Base-by-base conservation (phyloP, 2,888 invertebrate genomes). In the Xylota segnis region DNA sequence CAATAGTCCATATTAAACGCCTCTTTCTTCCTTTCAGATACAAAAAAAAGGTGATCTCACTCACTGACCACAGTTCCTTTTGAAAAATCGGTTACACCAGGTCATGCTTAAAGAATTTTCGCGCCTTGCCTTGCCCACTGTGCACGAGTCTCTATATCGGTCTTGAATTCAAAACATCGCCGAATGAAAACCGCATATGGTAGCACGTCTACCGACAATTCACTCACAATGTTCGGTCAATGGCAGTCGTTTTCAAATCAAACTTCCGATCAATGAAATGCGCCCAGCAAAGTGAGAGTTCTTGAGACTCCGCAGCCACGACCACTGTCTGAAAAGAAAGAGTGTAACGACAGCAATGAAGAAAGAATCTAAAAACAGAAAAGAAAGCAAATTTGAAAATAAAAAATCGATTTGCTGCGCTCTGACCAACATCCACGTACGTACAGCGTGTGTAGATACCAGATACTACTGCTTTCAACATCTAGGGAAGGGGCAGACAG, bases 161-260 rank as follows among this genome's bases (percentile, higher is more conserved):
- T 63, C 56, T 70, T 50, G 7, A 74, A 79, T 45, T 37, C 50
- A 68, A 77, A 65, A 71, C 52, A 83, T 74, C 59, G 71, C 52
- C 23, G 32, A 40, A 45, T 10, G 27, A 70, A 61, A 61, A 14
- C 50, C 75, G 7, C 14, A 18, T 47, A 34, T 52, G 12, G 58
- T 50, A 12, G 27, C 61, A 75, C 74, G 83, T 79, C 79, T 79
- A 79, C 63, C 27, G 79, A 52, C 61, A 68, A 32, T 54, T 78
- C 54, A 61, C 54, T 78, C 54, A 61, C 54, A 61, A 32, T 56
- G 45, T 68, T 34, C 18, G 45, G 18, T 54, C 68, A 83, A 78
- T 83, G 63, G 56, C 68, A 77, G 50, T 58, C 40, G n/a, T 9
- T 7, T 29, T n/a, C 29, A 14, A 14, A 66, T 72, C 50, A 34